Evolutionary conservation across 2,113 vertebrate genomes (phyloP).

Genomic region (Thermophis baileyi): DNA sequence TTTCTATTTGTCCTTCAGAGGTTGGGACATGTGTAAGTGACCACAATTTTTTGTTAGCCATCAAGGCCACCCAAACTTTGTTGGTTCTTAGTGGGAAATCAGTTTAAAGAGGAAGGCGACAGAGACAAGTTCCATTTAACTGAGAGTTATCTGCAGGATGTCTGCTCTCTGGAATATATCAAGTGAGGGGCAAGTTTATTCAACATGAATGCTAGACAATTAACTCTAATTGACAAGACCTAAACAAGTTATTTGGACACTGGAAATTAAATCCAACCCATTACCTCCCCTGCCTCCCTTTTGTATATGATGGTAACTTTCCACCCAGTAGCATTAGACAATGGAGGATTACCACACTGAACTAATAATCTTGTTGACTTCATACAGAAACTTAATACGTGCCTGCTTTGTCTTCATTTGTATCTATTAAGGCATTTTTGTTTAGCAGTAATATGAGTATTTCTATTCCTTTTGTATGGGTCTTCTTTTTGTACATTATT

Average conservation of each 20-base stretch:
- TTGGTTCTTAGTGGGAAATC: neutral
- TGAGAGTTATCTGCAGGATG: neutral
- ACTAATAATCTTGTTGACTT: conserved; percentile 8
- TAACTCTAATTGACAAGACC: conserved; percentile 8
- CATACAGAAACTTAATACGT: conserved; percentile 23
- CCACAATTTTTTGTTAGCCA: neutral
- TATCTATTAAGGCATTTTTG: conserved; percentile 37
- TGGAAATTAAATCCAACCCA: conserved; percentile 6
- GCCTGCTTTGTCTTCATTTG: conserved; percentile 23
- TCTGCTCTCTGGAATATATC: conserved; percentile 2
- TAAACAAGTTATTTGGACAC: conserved; percentile 2
- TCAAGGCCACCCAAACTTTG: neutral
- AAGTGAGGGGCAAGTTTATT: conserved; percentile 1
- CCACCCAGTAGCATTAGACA: conserved; percentile 7
- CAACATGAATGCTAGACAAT: neutral
- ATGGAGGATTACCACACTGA: conserved; percentile 18
- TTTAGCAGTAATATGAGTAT: conserved; percentile 51
- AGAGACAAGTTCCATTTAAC: neutral
- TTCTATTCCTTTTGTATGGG: conserved; percentile 49
- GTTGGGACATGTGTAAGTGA: neutral
- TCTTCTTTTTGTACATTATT: conserved; percentile 44
- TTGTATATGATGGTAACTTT: neutral
- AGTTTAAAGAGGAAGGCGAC: neutral
- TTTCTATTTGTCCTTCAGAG: neutral
- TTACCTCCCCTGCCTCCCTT: neutral